Evolutionary conservation across 2,113 vertebrate species (phyloP).

Genomic region (Lonchura striata): DNA sequence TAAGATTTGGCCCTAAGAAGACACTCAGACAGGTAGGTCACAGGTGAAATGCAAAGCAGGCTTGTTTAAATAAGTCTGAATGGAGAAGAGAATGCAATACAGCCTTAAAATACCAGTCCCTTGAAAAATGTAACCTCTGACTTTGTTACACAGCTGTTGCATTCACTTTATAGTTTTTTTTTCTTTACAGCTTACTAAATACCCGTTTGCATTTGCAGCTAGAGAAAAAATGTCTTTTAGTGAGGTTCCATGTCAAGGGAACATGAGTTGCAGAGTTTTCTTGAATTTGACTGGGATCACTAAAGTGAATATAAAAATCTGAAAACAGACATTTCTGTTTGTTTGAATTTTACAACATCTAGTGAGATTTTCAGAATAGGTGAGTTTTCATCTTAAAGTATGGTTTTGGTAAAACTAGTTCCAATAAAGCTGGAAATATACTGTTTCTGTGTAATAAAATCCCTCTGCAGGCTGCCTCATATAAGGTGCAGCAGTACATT

Average conservation of each 20-base stretch:
- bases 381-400: not conserved
- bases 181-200: not conserved
- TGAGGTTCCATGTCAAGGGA: not conserved
- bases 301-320: not conserved
- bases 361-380: not conserved
- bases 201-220: not conserved
- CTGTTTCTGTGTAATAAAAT: not conserved
- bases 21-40: not conserved
- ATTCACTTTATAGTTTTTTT: not conserved
- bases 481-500: not conserved
- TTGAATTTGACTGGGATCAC: not conserved
- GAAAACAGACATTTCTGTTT: not conserved
- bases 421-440: not conserved
- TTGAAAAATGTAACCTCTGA: not conserved
- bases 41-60: slow-evolving; percentile 21
- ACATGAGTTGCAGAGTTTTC: not conserved
- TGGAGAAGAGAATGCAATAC: not conserved
- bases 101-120: not conserved
- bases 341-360: not conserved
- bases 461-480: not conserved
- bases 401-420: not conserved
- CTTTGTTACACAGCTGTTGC: not conserved
- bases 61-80: slow-evolving; percentile 28
- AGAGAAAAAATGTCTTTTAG: not conserved
- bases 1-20: not conserved